A percentile compares a stretch with the other conserved stretches of the same genome.
These are phyloP conservation scores for Teleogryllus oceanicus DNA, from an alignment of 2,888 invertebrate genomes.

Conservation along the genomic window DNA sequence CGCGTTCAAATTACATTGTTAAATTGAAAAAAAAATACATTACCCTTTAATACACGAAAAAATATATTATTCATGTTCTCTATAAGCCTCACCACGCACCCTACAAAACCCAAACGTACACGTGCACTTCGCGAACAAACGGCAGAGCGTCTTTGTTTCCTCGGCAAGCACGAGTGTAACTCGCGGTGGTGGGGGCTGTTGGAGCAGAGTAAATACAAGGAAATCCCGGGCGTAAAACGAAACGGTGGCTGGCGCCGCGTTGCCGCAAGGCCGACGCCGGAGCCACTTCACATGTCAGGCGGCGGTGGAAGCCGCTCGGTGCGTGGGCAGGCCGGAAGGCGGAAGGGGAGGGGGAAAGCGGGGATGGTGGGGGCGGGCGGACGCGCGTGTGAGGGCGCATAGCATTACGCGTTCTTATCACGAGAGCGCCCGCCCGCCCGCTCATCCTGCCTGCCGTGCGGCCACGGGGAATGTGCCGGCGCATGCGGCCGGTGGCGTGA, in stretches of 20 bases:
- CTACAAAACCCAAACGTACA: too few relatives aligned
- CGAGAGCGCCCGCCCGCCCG: neutral
- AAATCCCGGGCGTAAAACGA: slow-evolving; percentile 18
- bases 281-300: neutral
- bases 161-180: too few relatives aligned
- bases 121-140: too few relatives aligned
- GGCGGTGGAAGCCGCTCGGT: neutral
- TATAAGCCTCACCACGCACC: too few relatives aligned
- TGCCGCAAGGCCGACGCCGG: neutral
- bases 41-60: too few relatives aligned
- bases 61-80: too few relatives aligned
- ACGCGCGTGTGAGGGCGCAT: slow-evolving; percentile 18
- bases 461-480: neutral
- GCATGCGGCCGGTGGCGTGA: too few relatives aligned
- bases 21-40: too few relatives aligned
- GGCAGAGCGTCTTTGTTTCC: too few relatives aligned
- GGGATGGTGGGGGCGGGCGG: neutral
- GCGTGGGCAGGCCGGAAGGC: neutral
- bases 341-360: neutral
- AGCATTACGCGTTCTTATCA: slow-evolving; percentile 18
- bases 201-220: slow-evolving; percentile 3
- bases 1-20: too few relatives aligned
- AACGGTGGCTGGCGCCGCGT: neutral
- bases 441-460: neutral
- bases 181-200: neutral